Percentiles rank a stretch among this genome's conserved stretches.
Conservation (phyloP, 1,140 invertebrate species). For the Radopholus similis region DNA sequence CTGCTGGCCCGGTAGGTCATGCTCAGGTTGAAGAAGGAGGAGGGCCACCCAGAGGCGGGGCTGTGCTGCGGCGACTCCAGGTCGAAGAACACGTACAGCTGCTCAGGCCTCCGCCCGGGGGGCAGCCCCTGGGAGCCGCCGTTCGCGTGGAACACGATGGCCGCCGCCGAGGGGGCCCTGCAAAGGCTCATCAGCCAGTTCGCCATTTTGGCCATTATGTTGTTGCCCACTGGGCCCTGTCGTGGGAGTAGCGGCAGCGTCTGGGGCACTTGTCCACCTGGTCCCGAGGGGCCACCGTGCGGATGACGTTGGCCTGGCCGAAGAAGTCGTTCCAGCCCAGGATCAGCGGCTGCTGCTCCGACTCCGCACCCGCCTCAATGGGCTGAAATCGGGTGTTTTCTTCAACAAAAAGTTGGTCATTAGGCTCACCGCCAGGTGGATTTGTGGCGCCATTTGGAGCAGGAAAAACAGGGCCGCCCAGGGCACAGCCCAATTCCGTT, state of each 20-base stretch:
- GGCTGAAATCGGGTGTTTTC: no score
- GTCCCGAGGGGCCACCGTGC: neutral
- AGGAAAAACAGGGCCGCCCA: no score
- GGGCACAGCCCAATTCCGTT: no score
- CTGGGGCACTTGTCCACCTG: neutral
- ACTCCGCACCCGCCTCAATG: no score
- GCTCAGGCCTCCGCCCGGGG: neutral
- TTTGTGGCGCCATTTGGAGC: no score
- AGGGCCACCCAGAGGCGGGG: neutral
- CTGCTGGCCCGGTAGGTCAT: conserved; percentile 22
- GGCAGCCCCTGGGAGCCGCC: neutral
- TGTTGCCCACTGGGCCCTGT: no score
- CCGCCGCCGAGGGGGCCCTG: no score
- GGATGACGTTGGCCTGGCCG: neutral
- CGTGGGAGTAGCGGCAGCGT: no score
- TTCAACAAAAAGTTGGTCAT: no score
- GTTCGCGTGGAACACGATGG: conserved; percentile 1
- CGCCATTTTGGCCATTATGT: no score
- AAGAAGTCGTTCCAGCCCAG: conserved; percentile 16
- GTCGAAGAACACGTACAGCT: conserved; percentile 10
- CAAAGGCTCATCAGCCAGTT: no score
- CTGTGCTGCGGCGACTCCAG: conserved; percentile 7
- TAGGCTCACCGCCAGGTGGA: no score
- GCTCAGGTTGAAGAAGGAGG: conserved; percentile 19
- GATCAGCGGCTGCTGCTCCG: conserved; percentile 4